phyloP scores from a whole-genome alignment of 2,888 invertebrate species.

The Malacosoma neustria region DNA sequence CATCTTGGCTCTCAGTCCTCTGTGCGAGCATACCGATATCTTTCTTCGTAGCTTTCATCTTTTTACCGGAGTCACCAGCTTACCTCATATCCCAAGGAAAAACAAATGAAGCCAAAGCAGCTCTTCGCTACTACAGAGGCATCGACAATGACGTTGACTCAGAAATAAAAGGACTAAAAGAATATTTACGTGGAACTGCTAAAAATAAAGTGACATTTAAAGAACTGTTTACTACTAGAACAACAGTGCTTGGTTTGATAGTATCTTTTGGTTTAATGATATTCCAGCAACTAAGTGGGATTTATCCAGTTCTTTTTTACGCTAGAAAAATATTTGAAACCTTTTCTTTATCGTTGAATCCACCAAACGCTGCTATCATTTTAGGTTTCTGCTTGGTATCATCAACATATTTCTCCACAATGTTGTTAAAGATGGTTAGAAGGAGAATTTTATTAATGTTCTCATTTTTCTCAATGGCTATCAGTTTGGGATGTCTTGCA shows the following conservation, averaged over 20 bases:
- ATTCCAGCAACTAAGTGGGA: conserved; percentile 78
- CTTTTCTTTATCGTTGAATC: conserved; percentile 49
- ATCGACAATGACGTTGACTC: conserved; percentile 71
- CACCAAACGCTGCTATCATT: conserved; percentile 68
- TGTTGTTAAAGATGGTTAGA: conserved; percentile 76
- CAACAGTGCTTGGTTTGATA: conserved; percentile 56
- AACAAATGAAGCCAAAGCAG: conserved; percentile 71
- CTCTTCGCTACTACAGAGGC: conserved; percentile 78
- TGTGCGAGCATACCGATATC: conserved; percentile 54
- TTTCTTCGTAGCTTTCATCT: conserved; percentile 69
- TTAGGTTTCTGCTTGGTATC: conserved; percentile 76
- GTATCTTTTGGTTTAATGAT: conserved; percentile 78
- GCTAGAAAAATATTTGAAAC: conserved; percentile 70
- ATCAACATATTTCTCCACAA: conserved; percentile 71
- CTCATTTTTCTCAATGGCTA: conserved; percentile 74
- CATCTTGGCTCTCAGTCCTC: conserved; percentile 52
- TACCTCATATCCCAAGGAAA: conserved; percentile 74
- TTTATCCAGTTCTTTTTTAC: conserved; percentile 76
- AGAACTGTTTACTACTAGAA: conserved; percentile 51
- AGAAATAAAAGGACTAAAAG: conserved; percentile 67
- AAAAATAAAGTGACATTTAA: conserved; percentile 58
- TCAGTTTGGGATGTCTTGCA: conserved; percentile 65
- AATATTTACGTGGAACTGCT: conserved; percentile 54
- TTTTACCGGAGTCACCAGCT: conserved; percentile 83
- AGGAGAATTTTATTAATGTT: conserved; percentile 76